Evolutionary conservation across 2,113 vertebrate genomes (phyloP).

Genomic region (Brachionichthys hirsutus): DNA sequence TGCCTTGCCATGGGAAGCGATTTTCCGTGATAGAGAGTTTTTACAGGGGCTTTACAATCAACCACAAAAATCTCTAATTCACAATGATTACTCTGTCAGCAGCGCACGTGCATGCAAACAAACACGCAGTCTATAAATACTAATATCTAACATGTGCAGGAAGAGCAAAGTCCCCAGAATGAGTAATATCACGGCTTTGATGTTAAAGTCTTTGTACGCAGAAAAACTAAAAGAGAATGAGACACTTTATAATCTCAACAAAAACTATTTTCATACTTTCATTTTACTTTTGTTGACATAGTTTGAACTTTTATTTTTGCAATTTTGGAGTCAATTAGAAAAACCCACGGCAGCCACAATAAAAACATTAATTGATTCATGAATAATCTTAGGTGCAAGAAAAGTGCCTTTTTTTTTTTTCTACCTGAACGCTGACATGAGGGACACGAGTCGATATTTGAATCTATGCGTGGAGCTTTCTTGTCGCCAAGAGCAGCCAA

Average conservation of each 20-base stretch:
- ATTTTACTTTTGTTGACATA: constrained; percentile 27
- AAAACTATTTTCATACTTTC: constrained; percentile 30
- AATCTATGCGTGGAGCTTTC: constrained; percentile 66
- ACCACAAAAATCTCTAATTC: constrained; percentile 74
- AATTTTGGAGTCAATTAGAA: constrained; percentile 44
- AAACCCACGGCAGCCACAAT: constrained; percentile 40
- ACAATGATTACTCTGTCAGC: constrained; percentile 61
- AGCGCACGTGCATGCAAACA: constrained; percentile 18
- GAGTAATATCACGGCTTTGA: constrained; percentile 16
- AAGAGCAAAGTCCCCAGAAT: constrained; percentile 17
- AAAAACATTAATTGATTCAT: constrained; percentile 65
- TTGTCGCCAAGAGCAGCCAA: constrained; percentile 52
- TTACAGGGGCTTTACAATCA: constrained; percentile 71
- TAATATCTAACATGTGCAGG: constrained; percentile 62
- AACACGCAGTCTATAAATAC: constrained; percentile 28
- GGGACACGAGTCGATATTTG: constrained; percentile 54
- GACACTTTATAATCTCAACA: constrained; percentile 2
- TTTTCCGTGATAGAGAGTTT: constrained; percentile 76
- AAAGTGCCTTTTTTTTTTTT: constrained; percentile 52
- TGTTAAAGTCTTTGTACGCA: constrained; percentile 9
- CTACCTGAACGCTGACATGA: constrained; percentile 47
- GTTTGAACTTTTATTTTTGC: constrained; percentile 18
- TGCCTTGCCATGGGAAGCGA: constrained; percentile 70
- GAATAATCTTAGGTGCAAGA: constrained; percentile 56
- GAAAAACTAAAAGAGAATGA: neutral